A percentile compares a stretch with the other conserved stretches of the same genome.
Evolutionary conservation across 1,140 invertebrate genomes (phyloP).

Genomic region (Saccostrea glomerata): DNA sequence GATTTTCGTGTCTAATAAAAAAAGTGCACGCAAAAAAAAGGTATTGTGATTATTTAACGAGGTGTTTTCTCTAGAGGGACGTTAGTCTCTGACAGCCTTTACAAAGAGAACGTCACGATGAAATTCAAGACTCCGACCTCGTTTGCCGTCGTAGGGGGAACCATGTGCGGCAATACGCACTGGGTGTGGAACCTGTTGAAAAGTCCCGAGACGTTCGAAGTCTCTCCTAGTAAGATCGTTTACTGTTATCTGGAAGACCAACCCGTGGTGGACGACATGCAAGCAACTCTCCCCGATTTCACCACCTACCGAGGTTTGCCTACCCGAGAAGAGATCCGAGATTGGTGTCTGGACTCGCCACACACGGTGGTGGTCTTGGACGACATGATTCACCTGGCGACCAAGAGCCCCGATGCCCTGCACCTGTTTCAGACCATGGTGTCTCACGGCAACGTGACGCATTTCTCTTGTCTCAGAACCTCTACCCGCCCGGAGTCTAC

Average conservation of each 20-base stretch:
- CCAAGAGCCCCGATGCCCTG: neutral
- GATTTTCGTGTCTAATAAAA: too few relatives aligned
- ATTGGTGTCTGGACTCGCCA: neutral
- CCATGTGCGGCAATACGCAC: constrained; percentile 41
- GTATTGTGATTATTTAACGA: too few relatives aligned
- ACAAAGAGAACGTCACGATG: neutral
- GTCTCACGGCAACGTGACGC: constrained; percentile 36
- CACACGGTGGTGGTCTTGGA: constrained; percentile 45
- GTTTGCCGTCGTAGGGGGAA: constrained; percentile 20
- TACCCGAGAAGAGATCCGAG: neutral
- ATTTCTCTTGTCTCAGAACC: constrained; percentile 41
- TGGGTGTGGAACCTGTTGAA: constrained; percentile 12
- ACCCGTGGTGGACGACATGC: constrained; percentile 37
- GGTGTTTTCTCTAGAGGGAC: too few relatives aligned
- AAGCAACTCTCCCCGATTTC: constrained; percentile 19
- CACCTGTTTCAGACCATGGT: constrained; percentile 45
- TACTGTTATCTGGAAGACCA: constrained; percentile 45
- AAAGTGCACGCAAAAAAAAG: too few relatives aligned
- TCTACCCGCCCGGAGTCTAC: constrained; percentile 45
- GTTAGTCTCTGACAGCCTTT: too few relatives aligned
- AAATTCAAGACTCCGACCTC: constrained; percentile 34
- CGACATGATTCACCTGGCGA: constrained; percentile 40
- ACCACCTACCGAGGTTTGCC: constrained; percentile 37
- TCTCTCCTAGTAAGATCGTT: constrained; percentile 29
- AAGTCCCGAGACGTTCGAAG: constrained; percentile 22